phyloP scores from a whole-genome alignment of 2,888 invertebrate genomes.

The Drosophila suboccidentalis region DNA sequence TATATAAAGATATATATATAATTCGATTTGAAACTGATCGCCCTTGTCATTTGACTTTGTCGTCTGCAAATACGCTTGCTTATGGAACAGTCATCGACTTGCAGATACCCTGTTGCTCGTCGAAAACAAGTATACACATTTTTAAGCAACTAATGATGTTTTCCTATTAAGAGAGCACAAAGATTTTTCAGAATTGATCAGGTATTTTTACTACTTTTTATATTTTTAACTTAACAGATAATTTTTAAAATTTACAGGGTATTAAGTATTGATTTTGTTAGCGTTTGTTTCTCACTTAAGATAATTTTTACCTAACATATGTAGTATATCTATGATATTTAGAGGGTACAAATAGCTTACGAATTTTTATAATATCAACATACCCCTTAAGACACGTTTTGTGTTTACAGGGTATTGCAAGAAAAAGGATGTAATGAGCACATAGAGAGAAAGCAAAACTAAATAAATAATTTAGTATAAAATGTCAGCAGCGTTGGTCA shows the following conservation, averaged over 20 bases:
- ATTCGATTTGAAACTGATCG: slow-evolving; percentile 67
- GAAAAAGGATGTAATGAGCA: slow-evolving; percentile 67
- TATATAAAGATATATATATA: slow-evolving; percentile 28
- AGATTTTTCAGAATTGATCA: too few species aligned
- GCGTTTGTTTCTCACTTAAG: too few species aligned
- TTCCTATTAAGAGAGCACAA: too few species aligned
- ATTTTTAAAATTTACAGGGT: background rate
- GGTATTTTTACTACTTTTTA: too few species aligned
- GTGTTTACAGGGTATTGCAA: slow-evolving; percentile 34
- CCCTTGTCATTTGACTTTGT: slow-evolving; percentile 60
- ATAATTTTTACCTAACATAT: too few species aligned
- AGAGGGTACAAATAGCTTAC: too few species aligned
- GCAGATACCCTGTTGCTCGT: background rate
- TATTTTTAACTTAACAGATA: background rate
- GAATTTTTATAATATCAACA: background rate
- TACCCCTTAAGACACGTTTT: background rate
- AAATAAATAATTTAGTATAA: slow-evolving; percentile 81
- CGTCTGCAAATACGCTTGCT: slow-evolving; percentile 23
- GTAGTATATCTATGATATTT: too few species aligned
- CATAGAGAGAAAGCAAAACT: slow-evolving; percentile 63
- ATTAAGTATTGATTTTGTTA: too few species aligned
- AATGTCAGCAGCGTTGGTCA: slow-evolving; percentile 73
- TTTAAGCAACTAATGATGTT: background rate
- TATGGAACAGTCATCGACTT: background rate
- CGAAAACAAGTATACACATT: background rate